phyloP scores from a whole-genome alignment of 2,797 vertebrate species.

The Danio albolineatus region DNA sequence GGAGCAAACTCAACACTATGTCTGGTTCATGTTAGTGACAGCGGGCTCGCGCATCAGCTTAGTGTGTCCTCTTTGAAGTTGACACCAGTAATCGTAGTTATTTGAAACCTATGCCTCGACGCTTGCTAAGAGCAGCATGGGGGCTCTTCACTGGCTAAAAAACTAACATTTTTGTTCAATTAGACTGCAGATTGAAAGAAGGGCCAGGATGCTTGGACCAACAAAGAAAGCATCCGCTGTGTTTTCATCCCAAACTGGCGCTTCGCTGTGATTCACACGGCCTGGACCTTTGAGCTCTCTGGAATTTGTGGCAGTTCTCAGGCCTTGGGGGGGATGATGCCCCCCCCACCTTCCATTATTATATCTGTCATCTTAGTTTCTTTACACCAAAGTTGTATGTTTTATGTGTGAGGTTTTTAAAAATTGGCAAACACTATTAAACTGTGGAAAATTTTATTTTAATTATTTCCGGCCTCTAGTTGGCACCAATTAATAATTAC shows the following conservation, averaged over 20 bases:
- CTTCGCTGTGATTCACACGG: constrained; percentile 51
- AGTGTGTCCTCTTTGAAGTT: constrained; percentile 57
- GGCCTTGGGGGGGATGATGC: constrained; percentile 17
- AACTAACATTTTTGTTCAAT: constrained; percentile 67
- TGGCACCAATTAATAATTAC: not conserved
- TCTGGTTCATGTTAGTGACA: constrained; percentile 52
- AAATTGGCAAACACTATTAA: not conserved
- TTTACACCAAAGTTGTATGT: constrained; percentile 11
- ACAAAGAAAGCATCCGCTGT: constrained; percentile 47
- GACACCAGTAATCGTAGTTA: constrained; percentile 37
- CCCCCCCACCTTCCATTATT: constrained; percentile 7
- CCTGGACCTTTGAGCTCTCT: constrained; percentile 44
- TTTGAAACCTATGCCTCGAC: constrained; percentile 43
- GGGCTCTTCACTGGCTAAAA: constrained; percentile 56
- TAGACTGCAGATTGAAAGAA: constrained; percentile 58
- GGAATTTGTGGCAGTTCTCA: constrained; percentile 48
- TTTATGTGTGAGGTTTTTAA: constrained; percentile 6
- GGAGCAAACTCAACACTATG: constrained; percentile 17
- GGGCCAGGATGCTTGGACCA: constrained; percentile 33
- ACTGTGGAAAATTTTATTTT: not conserved
- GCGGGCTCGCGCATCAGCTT: constrained; percentile 37
- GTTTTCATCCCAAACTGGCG: constrained; percentile 54
- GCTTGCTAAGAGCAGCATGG: constrained; percentile 52
- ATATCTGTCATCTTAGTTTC: not conserved
- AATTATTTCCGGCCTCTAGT: not conserved